phyloP scores from a whole-genome alignment of 2,113 vertebrate species.

The Oncorhynchus clarkii region DNA sequence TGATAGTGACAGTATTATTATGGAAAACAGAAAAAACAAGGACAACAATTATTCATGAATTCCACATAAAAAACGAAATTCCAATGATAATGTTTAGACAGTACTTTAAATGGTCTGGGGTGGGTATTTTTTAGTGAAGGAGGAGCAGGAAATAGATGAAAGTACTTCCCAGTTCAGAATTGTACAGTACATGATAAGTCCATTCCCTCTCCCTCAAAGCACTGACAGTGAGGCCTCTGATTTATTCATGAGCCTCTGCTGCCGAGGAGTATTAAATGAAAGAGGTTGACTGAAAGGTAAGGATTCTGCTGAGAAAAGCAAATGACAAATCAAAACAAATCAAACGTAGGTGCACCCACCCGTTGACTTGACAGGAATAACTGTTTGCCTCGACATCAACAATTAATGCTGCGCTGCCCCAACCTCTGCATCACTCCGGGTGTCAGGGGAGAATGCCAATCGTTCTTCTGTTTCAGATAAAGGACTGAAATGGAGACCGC shows the following conservation, averaged over 20 bases:
- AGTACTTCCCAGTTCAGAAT: slow-evolving; percentile 38
- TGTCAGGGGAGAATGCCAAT: slow-evolving; percentile 6
- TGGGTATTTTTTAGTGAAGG: slow-evolving; percentile 41
- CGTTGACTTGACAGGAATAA: slow-evolving; percentile 25
- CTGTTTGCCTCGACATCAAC: slow-evolving; percentile 24
- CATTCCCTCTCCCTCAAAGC: slow-evolving; percentile 52
- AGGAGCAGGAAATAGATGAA: slow-evolving; percentile 41
- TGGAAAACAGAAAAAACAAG: slow-evolving; percentile 17
- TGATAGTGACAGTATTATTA: slow-evolving; percentile 32
- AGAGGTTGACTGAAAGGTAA: slow-evolving; percentile 53
- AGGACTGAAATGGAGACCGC: slow-evolving; percentile 9
- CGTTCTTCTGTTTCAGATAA: slow-evolving; percentile 17
- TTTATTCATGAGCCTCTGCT: slow-evolving; percentile 71
- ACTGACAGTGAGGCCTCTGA: slow-evolving; percentile 61
- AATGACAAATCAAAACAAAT: slow-evolving; percentile 66
- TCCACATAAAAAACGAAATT: slow-evolving; percentile 21
- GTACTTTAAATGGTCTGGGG: not conserved
- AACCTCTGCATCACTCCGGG: slow-evolving; percentile 20
- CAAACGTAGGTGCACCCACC: slow-evolving; percentile 34
- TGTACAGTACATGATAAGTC: slow-evolving; percentile 64
- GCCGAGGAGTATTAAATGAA: slow-evolving; percentile 57
- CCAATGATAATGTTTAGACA: slow-evolving; percentile 30
- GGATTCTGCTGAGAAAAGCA: slow-evolving; percentile 56
- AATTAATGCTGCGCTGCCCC: slow-evolving; percentile 18
- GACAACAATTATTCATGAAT: slow-evolving; percentile 10